Evolutionary conservation across 2,113 vertebrate genomes (phyloP), one percentile per base, ranked within the genome.

Genomic region (Cygnus atratus): DNA sequence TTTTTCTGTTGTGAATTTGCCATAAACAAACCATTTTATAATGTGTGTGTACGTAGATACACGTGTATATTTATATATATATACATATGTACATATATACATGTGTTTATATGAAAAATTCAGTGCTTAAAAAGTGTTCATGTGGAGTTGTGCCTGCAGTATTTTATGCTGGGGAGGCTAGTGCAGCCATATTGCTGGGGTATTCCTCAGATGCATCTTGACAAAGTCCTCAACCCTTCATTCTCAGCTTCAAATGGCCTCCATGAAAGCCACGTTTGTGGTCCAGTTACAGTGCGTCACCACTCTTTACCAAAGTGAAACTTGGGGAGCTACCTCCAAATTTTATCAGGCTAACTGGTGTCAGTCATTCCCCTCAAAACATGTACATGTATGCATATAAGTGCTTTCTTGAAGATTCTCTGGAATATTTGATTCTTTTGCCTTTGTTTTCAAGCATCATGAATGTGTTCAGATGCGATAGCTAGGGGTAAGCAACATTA

Each of bases 331-430:
- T 59, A 31, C 21, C 44, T 71, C 55, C 35, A n/a, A 14, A 46
- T 55, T 68, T 28, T 70, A 39, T n/a, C 20, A 19, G 35, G 11
- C 6, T 58, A 54, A 54, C 57, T 13, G 28, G 20, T 20, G 31
- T 71, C 25, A 4, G 5, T 18, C 35, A 17, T 3, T 88, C 52
- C 48, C 21, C 18, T 73, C 43, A 39, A 73, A 11, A 13, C 35
- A 25, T 0, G 0, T 54, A 33, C 16, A 2, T 15, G 9, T n/a
- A 4, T 19, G 11, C 3, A 7, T 54, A 65, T 9, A 76, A 80
- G 46, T 17, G 43, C 68, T 70, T 80, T 48, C 35, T 52, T 80
- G 33, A 39, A 73, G 37, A 52, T 82, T 79, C 12, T 4, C 21
- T 72, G 31, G 55, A 12, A 35, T 46, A 41, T 8, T 33, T 79